Conservation (phyloP, 2,797 vertebrate genomes). For the Sternotherus odoratus region DNA sequence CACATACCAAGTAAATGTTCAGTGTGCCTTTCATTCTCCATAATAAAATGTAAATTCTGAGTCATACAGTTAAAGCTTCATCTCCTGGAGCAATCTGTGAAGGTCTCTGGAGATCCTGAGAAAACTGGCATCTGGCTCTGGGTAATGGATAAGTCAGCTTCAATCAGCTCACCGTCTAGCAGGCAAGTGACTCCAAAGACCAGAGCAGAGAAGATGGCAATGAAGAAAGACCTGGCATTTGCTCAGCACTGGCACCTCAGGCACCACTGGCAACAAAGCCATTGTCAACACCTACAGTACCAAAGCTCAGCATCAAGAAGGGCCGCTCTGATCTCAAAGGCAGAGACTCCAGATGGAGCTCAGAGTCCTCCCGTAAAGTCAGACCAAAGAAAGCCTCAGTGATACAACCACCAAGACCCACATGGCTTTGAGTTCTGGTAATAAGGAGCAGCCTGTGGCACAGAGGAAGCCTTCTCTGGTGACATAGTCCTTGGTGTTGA, state of each 20-base stretch:
- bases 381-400: neutral
- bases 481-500: rapidly evolving
- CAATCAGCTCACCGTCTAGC: neutral
- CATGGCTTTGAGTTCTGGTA: neutral
- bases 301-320: neutral
- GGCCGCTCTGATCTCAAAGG: neutral
- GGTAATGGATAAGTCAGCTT: neutral
- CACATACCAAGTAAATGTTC: neutral
- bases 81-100: neutral
- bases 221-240: neutral
- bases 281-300: rapidly evolving
- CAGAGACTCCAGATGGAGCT: neutral
- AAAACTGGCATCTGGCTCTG: neutral
- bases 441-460: neutral
- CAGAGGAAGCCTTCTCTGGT: neutral
- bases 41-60: neutral
- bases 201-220: neutral
- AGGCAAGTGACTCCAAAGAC: neutral
- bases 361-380: neutral
- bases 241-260: neutral
- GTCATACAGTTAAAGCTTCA: neutral
- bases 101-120: neutral
- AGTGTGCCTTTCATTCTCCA: neutral
- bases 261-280: neutral
- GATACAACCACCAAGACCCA: neutral